Evolutionary conservation across 64 coral and sea anemone species (phyloP).

Genomic region (Platygyra sinensis): DNA sequence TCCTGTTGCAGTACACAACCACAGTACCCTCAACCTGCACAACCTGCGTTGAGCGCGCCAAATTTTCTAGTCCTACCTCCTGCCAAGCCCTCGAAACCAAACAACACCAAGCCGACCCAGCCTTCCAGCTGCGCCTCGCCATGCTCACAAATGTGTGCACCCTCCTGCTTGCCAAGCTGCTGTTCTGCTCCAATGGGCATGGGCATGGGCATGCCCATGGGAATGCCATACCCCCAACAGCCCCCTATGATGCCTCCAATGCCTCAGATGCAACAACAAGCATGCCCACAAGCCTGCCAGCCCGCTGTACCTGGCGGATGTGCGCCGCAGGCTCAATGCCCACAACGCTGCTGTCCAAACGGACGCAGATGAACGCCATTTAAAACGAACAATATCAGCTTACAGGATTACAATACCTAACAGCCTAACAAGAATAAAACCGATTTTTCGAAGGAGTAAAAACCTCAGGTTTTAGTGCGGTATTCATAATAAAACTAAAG

Average conservation of each 20-base stretch:
- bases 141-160: slow-evolving; percentile 60
- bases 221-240: slow-evolving; percentile 11
- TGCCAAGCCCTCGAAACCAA: slow-evolving; percentile 5
- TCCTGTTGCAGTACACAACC: slow-evolving; percentile 25
- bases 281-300: slow-evolving; percentile 39
- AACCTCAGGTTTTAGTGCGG: neutral
- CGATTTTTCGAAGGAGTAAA: neutral
- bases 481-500: too few relatives aligned
- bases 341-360: slow-evolving; percentile 7
- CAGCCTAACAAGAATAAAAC: neutral
- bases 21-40: neutral
- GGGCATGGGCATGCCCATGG: slow-evolving; percentile 21
- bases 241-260: slow-evolving; percentile 38
- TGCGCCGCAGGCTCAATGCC: slow-evolving; percentile 45
- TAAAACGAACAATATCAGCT: neutral
- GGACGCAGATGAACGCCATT: neutral
- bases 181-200: slow-evolving; percentile 52
- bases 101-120: slow-evolving; percentile 38
- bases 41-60: slow-evolving; percentile 14
- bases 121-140: slow-evolving; percentile 51
- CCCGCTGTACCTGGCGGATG: slow-evolving; percentile 11
- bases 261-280: slow-evolving; percentile 30
- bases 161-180: slow-evolving; percentile 47
- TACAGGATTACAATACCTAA: neutral
- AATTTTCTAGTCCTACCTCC: slow-evolving; percentile 46